Evolutionary conservation across 2,888 invertebrate species (phyloP), one percentile per base, ranked within the genome.

Genomic region (Galerucella calmariensis): DNA sequence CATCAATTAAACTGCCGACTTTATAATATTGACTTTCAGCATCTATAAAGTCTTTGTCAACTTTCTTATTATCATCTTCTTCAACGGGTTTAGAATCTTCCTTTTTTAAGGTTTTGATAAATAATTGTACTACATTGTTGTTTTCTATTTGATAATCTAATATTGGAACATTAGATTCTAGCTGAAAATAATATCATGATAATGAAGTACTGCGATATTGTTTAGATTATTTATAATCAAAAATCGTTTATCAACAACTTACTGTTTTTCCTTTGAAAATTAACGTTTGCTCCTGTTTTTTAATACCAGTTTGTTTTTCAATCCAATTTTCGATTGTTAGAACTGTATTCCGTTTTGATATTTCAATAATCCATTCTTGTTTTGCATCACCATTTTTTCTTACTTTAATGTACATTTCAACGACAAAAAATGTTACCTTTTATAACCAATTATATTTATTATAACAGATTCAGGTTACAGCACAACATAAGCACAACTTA

Each of bases 91-190:
- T 63, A 27, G n/a, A 35, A 20, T 51, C 53, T 71, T 77, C 80
- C 62, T 74, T 74, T 14, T 84, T 80, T 70, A 86, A 83, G 4
- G 83, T 77, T 75, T 85, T 88, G 20, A 91, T 87, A 88, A 92
- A 90, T 27, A 94, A 87, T 83, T 94, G 93, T 65, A 95, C 91
- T 20, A 94, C 92, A 86, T 94, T 93, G 86, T 94, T 94, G 35
- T 61, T 66, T 48, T 48, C 66, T 14, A 66, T 48, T 41, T 66
- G 51, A 46, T 66, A 46, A 66, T 24, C 51, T 35, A 61, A 35
- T 61, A 61, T 35, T 35, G 61, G 61, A n/a, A 62, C 41, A 51
- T 70, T 70, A 4, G 20, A 20, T 44, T 62, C 44, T 27, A 58
- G 41, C 27, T 48, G 35, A 41, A 69, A 61, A n/a, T 44, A 58